These are phyloP conservation scores for Oryzias curvinotus DNA, from an alignment of 2,113 vertebrate species.

Conservation along the genomic window DNA sequence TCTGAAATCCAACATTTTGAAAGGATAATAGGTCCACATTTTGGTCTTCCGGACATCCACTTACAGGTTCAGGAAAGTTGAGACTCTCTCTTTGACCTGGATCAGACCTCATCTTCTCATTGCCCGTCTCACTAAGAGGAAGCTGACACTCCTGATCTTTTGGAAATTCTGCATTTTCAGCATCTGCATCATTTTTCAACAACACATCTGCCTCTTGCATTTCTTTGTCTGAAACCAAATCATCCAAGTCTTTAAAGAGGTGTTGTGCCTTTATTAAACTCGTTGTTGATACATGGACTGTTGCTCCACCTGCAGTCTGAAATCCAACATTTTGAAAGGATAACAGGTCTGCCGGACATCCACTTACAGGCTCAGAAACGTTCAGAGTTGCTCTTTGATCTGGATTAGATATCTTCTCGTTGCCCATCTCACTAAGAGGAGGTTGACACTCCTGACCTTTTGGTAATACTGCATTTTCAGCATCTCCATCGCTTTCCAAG, in stretches of 20 bases:
- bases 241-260: constrained; percentile 70
- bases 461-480: not conserved
- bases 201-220: constrained; percentile 31
- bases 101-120: not conserved
- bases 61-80: not conserved
- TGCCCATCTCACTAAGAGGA: not conserved
- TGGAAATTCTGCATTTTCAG: not conserved
- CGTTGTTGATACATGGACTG: constrained; percentile 72
- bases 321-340: constrained; percentile 68
- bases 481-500: constrained; percentile 25
- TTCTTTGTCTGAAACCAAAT: constrained; percentile 31
- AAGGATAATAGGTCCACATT: not conserved
- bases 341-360: not conserved
- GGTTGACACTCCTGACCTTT: not conserved
- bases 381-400: not conserved
- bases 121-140: not conserved
- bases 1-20: constrained; percentile 77
- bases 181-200: constrained; percentile 26
- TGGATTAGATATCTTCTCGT: constrained; percentile 4
- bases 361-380: not conserved
- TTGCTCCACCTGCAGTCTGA: constrained; percentile 81
- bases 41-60: constrained; percentile 19
- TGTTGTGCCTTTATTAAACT: constrained; percentile 74
- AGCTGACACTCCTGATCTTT: not conserved
- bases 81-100: constrained; percentile 7